phyloP scores from a whole-genome alignment of 2,113 vertebrate genomes.

The Oenanthe oenanthe region DNA sequence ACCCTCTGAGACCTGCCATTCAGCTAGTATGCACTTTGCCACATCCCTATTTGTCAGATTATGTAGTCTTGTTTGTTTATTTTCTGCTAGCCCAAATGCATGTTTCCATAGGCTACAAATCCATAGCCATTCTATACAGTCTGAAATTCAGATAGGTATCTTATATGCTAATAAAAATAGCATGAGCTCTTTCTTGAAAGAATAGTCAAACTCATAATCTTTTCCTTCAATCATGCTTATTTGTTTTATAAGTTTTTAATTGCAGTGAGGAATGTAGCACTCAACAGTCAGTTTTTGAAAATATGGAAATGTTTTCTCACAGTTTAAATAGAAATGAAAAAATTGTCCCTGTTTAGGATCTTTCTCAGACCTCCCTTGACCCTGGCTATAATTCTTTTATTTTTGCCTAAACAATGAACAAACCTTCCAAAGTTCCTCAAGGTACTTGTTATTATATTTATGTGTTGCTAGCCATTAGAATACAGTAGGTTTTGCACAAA shows the following conservation, averaged over 20 bases:
- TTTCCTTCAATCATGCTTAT: background rate
- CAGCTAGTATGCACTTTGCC: background rate
- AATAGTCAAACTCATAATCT: background rate
- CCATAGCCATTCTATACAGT: background rate
- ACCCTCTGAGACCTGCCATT: background rate
- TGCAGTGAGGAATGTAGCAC: background rate
- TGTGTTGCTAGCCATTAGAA: background rate
- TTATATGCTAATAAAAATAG: background rate
- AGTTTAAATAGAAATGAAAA: background rate
- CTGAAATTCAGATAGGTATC: background rate
- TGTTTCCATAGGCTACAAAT: background rate
- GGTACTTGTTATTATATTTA: background rate
- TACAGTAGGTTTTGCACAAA: background rate
- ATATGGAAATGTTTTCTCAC: background rate
- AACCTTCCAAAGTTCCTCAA: background rate
- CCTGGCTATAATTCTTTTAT: background rate
- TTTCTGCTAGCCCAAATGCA: background rate
- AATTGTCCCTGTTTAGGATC: background rate
- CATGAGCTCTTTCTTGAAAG: background rate
- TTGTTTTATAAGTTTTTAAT: background rate
- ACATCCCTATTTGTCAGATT: background rate
- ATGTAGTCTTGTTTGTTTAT: background rate
- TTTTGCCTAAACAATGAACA: background rate
- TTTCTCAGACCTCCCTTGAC: background rate
- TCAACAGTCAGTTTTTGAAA: background rate